A percentile compares a stretch with the other conserved stretches of the same genome.
Conservation (phyloP, 2,113 vertebrate species). For the cat (Felis catus) region DNA sequence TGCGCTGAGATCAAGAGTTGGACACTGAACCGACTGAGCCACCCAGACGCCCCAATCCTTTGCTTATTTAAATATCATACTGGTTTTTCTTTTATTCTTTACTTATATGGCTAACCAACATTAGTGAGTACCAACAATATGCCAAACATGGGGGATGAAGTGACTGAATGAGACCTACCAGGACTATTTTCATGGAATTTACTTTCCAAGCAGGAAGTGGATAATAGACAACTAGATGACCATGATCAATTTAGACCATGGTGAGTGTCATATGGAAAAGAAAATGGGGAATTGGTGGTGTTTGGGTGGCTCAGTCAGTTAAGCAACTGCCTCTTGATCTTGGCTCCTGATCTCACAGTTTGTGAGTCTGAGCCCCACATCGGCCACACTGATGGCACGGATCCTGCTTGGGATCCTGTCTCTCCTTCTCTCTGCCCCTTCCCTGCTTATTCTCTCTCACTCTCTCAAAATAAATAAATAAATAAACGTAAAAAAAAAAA, state of each 20-base stretch:
- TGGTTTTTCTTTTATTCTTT: not conserved
- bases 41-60: not conserved
- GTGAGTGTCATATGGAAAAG: not conserved
- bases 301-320: too few relatives aligned
- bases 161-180: not conserved
- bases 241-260: not conserved
- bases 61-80: not conserved
- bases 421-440: too few relatives aligned
- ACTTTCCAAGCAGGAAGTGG: not conserved
- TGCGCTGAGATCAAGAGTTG: too few relatives aligned
- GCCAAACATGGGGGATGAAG: not conserved
- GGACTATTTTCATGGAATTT: not conserved
- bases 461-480: too few relatives aligned
- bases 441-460: too few relatives aligned
- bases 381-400: too few relatives aligned
- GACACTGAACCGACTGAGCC: too few relatives aligned
- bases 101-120: not conserved
- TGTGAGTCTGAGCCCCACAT: too few relatives aligned
- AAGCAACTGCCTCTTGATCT: too few relatives aligned
- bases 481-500: not conserved
- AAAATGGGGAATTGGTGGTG: not conserved
- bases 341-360: too few relatives aligned
- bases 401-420: too few relatives aligned
- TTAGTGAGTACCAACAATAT: not conserved
- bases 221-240: not conserved